Evolutionary conservation across 2,888 invertebrate genomes (phyloP).

Genomic region (Boloria euphrosyne): DNA sequence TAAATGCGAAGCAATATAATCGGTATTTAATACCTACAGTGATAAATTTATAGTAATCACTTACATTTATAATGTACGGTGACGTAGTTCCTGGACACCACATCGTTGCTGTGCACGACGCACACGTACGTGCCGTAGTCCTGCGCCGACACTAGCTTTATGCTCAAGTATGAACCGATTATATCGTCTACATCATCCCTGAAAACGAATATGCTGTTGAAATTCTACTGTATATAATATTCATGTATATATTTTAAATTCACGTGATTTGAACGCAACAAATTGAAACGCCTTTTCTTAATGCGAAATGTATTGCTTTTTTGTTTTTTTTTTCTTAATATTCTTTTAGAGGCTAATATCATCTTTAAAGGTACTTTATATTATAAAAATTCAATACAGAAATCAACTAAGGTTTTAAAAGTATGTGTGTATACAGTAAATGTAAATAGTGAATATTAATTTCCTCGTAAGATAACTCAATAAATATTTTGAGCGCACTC

Average conservation of each 20-base stretch:
- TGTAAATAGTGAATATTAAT: too few relatives aligned
- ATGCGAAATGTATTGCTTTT: too few relatives aligned
- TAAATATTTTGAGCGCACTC: too few relatives aligned
- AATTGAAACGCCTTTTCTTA: neutral
- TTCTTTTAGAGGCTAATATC: too few relatives aligned
- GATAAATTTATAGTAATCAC: conserved; percentile 33
- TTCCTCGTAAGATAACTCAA: too few relatives aligned
- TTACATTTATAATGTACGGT: conserved; percentile 81
- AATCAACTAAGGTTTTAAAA: too few relatives aligned
- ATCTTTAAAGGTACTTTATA: too few relatives aligned
- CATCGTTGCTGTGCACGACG: conserved; percentile 85
- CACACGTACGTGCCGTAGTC: conserved; percentile 89
- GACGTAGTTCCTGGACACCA: conserved; percentile 75
- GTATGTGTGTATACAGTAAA: too few relatives aligned
- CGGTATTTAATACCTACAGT: neutral
- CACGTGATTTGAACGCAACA: neutral
- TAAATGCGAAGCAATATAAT: neutral
- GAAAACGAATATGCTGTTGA: conserved; percentile 45
- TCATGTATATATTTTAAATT: neutral
- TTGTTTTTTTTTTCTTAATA: too few relatives aligned
- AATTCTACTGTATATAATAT: neutral
- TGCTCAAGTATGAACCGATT: conserved; percentile 86
- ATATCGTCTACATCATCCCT: conserved; percentile 88
- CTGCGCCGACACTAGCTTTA: conserved; percentile 81
- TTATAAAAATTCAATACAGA: too few relatives aligned